Base-by-base conservation (phyloP, 1,140 invertebrate genomes). In the Platyura marginata region DNA sequence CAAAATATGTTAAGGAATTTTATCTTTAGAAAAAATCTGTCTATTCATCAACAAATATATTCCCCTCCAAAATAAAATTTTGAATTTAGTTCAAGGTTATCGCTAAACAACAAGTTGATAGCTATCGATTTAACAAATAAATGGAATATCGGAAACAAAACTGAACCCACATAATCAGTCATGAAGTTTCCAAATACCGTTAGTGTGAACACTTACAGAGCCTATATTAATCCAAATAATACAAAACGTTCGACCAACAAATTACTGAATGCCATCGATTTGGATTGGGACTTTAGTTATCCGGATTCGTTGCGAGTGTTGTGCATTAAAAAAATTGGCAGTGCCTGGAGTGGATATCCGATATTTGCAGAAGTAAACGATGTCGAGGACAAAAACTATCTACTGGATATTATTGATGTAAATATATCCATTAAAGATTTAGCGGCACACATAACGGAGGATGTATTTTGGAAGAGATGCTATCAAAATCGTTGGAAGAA, bases 381-480 rank as follows among this genome's bases (percentile, higher is more conserved):
- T 10, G 53, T 51, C n/a, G 57, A 59, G 46, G 62, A 64, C 50
- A 49, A 54, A 43, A 57, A 60, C 50, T 56, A 61, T 37, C 42
- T 65, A 41, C 51, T 64, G 41, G 55, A 58, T 38, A 55, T 62
- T 45, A 49, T 65, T 51, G 51, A 60, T 49, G 53, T 54, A 5
- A 51, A 62, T 45, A 46, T 65, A 38, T 57, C 62, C 29, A 46
- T 63, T 41, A 47, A 55, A 43, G 40, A 62, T 44, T 54, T 61
- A 47, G 56, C 59, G 47, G 11, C 43, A 9, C 51, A 54, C 41
- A 64, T 65, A 20, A 50, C 48, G 19, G 63, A 63, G 36, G 56
- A 65, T 47, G 51, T 53, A 50, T 65, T 65, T 45, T 65, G 63
- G 63, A 51, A 52, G 29, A 48, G 57, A 25, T 52, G 55, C 47